Conservation (phyloP, 1,140 invertebrate species). For the Polyergus mexicanus region DNA sequence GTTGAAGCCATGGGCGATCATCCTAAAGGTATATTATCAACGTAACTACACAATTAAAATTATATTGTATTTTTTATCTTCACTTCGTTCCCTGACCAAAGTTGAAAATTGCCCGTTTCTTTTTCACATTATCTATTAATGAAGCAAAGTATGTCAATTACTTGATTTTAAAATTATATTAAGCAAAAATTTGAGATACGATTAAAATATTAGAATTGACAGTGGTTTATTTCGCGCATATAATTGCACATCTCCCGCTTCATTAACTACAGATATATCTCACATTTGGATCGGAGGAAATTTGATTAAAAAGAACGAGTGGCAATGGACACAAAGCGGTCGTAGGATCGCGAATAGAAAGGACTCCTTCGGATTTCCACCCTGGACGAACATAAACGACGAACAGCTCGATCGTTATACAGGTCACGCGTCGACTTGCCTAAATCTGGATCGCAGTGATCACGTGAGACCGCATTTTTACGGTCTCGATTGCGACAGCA, state of each 20-base stretch:
- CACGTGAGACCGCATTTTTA: conserved; percentile 75
- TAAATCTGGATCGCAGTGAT: conserved; percentile 77
- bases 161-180: background rate
- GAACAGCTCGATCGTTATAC: conserved; percentile 56
- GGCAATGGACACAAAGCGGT: conserved; percentile 72
- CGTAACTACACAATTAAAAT: background rate
- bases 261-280: conserved; percentile 59
- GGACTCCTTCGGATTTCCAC: conserved; percentile 66
- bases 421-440: conserved; percentile 57
- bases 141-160: background rate
- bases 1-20: conserved; percentile 78
- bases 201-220: conserved; percentile 19
- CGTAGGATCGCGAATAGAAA: conserved; percentile 63
- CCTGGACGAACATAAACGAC: conserved; percentile 69
- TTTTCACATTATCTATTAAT: too few relatives aligned
- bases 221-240: too few relatives aligned
- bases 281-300: conserved; percentile 74
- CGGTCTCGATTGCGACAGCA: conserved; percentile 74
- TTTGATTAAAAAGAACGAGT: conserved; percentile 63
- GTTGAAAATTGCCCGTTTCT: background rate
- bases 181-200: background rate
- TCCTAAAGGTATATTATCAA: conserved; percentile 66
- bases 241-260: background rate
- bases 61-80: too few relatives aligned
- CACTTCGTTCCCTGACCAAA: background rate